Percentiles rank a stretch among this genome's conserved stretches.
Evolutionary conservation across 2,797 vertebrate genomes (phyloP).

Genomic region (Chaetophractus vellerosus): DNA sequence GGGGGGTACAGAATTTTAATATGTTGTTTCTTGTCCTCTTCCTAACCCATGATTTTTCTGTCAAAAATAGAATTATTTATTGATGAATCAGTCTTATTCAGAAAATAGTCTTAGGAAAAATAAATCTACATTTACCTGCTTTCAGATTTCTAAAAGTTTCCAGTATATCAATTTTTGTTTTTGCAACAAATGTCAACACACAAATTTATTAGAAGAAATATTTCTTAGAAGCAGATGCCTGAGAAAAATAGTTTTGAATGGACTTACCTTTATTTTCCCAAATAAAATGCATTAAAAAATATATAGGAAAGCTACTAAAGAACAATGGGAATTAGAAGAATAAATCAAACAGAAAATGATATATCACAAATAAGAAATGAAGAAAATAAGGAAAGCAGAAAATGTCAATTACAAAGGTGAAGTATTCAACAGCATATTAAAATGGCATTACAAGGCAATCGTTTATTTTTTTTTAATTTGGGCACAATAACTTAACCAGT

Average conservation of each 20-base stretch:
- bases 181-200: conserved; percentile 48
- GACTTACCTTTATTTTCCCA: conserved; percentile 76
- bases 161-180: conserved; percentile 54
- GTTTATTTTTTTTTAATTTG: background rate
- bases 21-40: conserved; percentile 23
- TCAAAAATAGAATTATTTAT: background rate
- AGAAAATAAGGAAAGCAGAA: conserved; percentile 21
- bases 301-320: conserved; percentile 43
- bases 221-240: conserved; percentile 63
- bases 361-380: background rate
- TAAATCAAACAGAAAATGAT: conserved; percentile 59
- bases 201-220: conserved; percentile 49
- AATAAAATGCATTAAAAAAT: conserved; percentile 66
- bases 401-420: conserved; percentile 52
- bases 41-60: background rate
- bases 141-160: conserved; percentile 23
- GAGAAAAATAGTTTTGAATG: conserved; percentile 68
- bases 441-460: background rate
- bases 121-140: conserved; percentile 49
- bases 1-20: background rate
- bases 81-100: conserved; percentile 14
- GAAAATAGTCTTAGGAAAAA: conserved; percentile 50
- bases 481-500: conserved; percentile 9
- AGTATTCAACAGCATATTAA: conserved; percentile 26
- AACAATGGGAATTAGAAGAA: conserved; percentile 45